These are phyloP conservation scores for Anguilla japonica DNA, from an alignment of 2,113 vertebrate genomes.

Conservation along the genomic window DNA sequence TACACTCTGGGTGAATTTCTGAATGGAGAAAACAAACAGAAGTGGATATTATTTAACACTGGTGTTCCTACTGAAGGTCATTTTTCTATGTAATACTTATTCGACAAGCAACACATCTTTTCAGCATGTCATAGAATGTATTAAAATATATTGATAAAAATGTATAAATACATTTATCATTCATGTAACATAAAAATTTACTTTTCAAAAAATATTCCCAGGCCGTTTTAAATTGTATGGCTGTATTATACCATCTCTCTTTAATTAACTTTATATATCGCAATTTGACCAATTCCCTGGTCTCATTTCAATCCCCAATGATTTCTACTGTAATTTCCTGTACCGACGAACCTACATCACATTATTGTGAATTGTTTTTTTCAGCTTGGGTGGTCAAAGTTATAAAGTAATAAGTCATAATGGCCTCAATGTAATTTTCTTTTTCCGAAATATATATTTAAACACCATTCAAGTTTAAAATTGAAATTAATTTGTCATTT, in stretches of 20 bases:
- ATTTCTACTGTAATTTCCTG: not conserved
- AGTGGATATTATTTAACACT: too few species aligned
- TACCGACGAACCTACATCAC: not conserved
- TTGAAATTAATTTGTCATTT: slow-evolving; percentile 20
- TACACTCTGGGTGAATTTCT: too few species aligned
- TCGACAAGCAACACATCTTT: too few species aligned
- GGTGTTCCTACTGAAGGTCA: too few species aligned
- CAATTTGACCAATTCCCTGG: not conserved
- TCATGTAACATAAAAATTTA: not conserved
- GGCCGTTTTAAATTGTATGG: too few species aligned
- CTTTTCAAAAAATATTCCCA: not conserved
- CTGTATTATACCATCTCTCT: not conserved
- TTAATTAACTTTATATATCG: not conserved
- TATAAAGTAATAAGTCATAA: not conserved
- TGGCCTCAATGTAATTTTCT: not conserved
- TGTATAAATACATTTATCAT: too few species aligned
- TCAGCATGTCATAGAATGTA: too few species aligned
- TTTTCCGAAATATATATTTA: slow-evolving; percentile 9
- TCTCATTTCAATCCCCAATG: not conserved
- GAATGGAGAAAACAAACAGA: too few species aligned
- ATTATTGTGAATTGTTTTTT: not conserved
- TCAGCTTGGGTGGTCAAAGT: not conserved
- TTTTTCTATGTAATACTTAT: too few species aligned
- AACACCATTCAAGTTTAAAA: slow-evolving; percentile 11
- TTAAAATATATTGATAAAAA: too few species aligned